A percentile compares a stretch with the other conserved stretches of the same genome.
phyloP scores from a whole-genome alignment of 2,113 vertebrate species.

The Semicossyphus pulcher region DNA sequence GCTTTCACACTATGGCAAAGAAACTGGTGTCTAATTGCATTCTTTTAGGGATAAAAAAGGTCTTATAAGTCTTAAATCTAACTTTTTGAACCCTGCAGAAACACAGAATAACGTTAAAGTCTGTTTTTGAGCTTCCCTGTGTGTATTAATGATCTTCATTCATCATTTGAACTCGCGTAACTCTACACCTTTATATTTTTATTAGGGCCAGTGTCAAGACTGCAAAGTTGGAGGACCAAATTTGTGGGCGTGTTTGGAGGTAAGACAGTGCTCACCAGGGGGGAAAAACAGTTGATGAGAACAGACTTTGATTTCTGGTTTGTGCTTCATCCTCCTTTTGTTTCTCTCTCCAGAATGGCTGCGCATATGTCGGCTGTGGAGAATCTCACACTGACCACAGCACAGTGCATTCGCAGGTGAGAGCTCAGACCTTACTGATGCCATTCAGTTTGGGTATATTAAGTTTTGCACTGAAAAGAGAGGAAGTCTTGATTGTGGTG shows the following conservation, averaged over 20 bases:
- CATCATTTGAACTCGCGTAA: background rate
- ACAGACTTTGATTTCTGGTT: background rate
- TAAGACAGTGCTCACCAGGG: constrained; percentile 68
- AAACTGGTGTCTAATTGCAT: background rate
- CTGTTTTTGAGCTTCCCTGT: background rate
- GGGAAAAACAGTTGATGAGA: constrained; percentile 6
- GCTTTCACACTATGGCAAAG: background rate
- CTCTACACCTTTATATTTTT: constrained; percentile 35
- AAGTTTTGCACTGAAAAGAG: background rate
- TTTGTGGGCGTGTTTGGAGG: constrained; percentile 98
- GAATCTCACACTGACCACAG: constrained; percentile 97
- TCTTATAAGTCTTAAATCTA: background rate
- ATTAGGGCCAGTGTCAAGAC: constrained; percentile 94
- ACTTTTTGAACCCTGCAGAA: background rate
- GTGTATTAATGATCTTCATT: background rate
- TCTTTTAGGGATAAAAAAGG: background rate
- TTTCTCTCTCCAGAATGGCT: constrained; percentile 87
- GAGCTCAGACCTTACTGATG: background rate
- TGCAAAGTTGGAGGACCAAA: constrained; percentile 97
- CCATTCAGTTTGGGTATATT: background rate
- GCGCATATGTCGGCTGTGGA: constrained; percentile 95
- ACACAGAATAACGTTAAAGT: background rate
- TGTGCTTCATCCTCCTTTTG: constrained; percentile 4
- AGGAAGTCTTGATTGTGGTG: background rate
- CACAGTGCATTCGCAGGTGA: constrained; percentile 97